Evolutionary conservation across 2,888 invertebrate genomes (phyloP).

Genomic region (Pachymerium ferrugineum): DNA sequence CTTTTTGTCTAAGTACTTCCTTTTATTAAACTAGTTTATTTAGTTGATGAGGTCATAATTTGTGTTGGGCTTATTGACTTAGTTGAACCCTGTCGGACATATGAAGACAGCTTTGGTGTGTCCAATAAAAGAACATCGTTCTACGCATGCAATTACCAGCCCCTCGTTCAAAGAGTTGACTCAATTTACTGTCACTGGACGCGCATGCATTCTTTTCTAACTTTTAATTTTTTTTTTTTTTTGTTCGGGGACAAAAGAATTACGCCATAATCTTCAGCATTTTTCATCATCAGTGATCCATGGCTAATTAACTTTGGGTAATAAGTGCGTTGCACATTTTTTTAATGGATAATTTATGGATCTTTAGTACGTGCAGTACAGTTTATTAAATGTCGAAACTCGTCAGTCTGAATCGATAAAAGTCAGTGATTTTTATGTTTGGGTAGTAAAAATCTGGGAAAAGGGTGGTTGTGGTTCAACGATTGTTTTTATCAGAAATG

Average conservation of each 20-base stretch:
- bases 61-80: background rate
- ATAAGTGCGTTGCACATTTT: background rate
- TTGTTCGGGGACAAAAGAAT: too few species aligned
- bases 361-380: too few species aligned
- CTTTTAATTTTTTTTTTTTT: background rate
- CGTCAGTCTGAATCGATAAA: too few species aligned
- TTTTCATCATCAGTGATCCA: background rate
- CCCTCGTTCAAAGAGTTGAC: background rate
- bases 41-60: background rate
- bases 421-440: too few species aligned
- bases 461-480: too few species aligned
- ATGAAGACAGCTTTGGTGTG: background rate
- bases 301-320: background rate
- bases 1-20: too few species aligned
- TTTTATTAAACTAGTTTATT: background rate
- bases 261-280: background rate
- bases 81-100: too few species aligned
- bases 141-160: background rate
- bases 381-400: too few species aligned
- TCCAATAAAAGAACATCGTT: background rate
- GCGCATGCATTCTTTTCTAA: background rate
- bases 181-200: background rate
- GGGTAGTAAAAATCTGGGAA: too few species aligned
- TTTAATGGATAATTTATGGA: conserved; percentile 1
- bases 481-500: too few species aligned